Evolutionary conservation across 2,888 invertebrate genomes (phyloP).

Genomic region (Notocelia uddmanniana): DNA sequence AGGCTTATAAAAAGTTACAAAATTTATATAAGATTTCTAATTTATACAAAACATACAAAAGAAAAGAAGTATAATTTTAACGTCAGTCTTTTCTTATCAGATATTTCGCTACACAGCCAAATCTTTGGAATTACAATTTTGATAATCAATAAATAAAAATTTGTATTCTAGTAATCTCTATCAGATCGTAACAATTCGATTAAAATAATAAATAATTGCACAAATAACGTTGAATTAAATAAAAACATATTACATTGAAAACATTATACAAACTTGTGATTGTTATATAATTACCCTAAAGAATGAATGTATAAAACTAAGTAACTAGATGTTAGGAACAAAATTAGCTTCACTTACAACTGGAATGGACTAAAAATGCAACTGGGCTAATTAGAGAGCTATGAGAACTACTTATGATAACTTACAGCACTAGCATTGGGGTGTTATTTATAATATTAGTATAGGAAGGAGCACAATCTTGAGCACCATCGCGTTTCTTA

Average conservation of each 20-base stretch:
- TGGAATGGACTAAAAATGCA: conserved; percentile 36
- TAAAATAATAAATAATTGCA: conserved; percentile 23
- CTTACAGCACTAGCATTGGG: conserved; percentile 11
- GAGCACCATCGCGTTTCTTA: neutral
- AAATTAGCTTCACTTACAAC: conserved; percentile 16
- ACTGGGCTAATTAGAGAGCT: conserved; percentile 13
- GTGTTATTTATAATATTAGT: neutral
- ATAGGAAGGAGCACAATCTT: neutral
- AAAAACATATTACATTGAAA: neutral
- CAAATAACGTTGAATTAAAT: conserved; percentile 11
- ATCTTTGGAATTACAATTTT: conserved; percentile 70
- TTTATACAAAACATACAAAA: conserved; percentile 64
- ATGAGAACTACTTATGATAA: conserved; percentile 1
- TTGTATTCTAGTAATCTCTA: conserved; percentile 38
- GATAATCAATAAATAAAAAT: conserved; percentile 46
- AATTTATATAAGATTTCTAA: conserved; percentile 51
- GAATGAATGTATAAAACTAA: conserved; percentile 28
- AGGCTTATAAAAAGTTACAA: conserved; percentile 51
- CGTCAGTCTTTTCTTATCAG: conserved; percentile 49
- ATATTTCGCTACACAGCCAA: conserved; percentile 73
- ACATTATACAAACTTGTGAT: conserved; percentile 7
- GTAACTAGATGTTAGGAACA: conserved; percentile 39
- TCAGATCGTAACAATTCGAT: conserved; percentile 25
- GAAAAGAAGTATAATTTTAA: conserved; percentile 59
- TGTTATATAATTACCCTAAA: conserved; percentile 10